phyloP scores from a whole-genome alignment of 2,113 vertebrate genomes.

The Paratilapia polleni region DNA sequence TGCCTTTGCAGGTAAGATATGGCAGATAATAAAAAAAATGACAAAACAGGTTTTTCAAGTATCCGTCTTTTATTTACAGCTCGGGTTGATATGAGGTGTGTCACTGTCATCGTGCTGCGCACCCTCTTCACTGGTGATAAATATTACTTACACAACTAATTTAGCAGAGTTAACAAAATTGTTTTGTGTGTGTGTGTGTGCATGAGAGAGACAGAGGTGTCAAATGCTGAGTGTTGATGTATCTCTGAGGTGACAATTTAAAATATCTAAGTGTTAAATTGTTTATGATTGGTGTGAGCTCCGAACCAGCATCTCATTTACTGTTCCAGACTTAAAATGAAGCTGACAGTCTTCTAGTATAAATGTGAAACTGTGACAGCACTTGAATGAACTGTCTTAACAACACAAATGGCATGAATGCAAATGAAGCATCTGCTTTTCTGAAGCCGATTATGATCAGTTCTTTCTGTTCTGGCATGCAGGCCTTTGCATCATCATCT shows the following conservation, averaged over 20 bases:
- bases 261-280: slow-evolving; percentile 1
- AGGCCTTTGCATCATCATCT: slow-evolving; percentile 97
- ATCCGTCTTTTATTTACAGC: background rate
- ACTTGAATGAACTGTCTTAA: slow-evolving; percentile 1
- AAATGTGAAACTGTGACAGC: background rate
- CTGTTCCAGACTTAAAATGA: background rate
- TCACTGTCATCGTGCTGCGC: background rate
- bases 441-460: background rate
- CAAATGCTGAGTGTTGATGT: slow-evolving; percentile 2
- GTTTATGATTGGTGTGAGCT: slow-evolving; percentile 14
- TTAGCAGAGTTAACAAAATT: background rate
- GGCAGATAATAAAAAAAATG: background rate
- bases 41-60: background rate
- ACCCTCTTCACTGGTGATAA: background rate
- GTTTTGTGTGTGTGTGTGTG: background rate
- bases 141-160: background rate
- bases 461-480: slow-evolving; percentile 24
- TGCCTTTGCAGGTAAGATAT: slow-evolving; percentile 88
- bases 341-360: background rate
- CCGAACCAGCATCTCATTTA: background rate
- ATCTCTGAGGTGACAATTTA: background rate
- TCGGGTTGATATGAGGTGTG: background rate
- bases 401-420: background rate
- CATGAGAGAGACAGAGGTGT: background rate
- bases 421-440: slow-evolving; percentile 24